Base-by-base conservation (phyloP, 2,888 invertebrate species). In the Hybos culiciformis region DNA sequence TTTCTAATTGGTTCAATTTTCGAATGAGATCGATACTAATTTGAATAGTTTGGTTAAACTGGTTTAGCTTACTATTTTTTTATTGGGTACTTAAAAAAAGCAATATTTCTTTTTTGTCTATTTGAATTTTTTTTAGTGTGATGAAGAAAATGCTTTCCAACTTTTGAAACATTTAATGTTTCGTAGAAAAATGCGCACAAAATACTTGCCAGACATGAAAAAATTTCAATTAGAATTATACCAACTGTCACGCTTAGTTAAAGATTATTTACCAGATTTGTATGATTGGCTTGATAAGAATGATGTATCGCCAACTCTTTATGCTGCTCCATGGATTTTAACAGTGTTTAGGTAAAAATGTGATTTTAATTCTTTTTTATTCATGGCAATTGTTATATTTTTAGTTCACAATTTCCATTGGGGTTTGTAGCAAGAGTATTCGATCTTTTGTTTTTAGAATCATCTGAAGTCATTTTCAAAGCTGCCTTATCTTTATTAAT, bases 311-410 rank as follows among this genome's bases (percentile, higher is more conserved):
- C 93, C 94, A 0, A 92, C 93, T 0, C 68, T 96, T 5, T 96
- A 94, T 63, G 94, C 94, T 0, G 94, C 96, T 0, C 94, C 96
- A 0, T 96, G 96, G 96, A 81, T 96, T 59, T 73, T 96, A 4
- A 96, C 96, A 0, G 70, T 92, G 26, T 36, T 36, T n/a, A n/a
- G n/a, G n/a, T n/a, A n/a, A n/a, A n/a, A n/a, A n/a, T n/a, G n/a
- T n/a, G n/a, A n/a, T n/a, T n/a, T n/a, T n/a, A n/a, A n/a, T n/a
- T n/a, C n/a, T n/a, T n/a, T n/a, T n/a, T n/a, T n/a, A n/a, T n/a
- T n/a, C n/a, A n/a, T n/a, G n/a, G n/a, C n/a, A n/a, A n/a, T n/a
- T n/a, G n/a, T n/a, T n/a, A n/a, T 63, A 63, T 5, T 96, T 96
- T n/a, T 68, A 92, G 96, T 33, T 94, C 94, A 41, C 93, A 94